These are phyloP conservation scores for Microcebus ravelobensis DNA, from an alignment of 2,113 vertebrate genomes.

Conservation along the genomic window DNA sequence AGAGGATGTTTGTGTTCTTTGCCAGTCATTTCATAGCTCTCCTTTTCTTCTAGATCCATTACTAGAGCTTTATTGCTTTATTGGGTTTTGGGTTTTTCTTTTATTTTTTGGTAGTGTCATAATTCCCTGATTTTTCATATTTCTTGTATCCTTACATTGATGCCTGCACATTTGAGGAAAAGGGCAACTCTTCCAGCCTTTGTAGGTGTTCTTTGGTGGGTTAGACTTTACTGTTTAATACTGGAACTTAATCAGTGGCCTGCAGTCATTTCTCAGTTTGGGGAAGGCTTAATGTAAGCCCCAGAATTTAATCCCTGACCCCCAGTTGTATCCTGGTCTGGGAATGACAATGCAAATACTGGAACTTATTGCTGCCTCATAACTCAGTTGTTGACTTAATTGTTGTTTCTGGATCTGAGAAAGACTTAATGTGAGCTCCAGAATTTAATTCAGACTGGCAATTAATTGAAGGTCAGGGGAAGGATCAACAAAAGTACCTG, in stretches of 20 bases:
- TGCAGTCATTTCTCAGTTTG: neutral
- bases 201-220: neutral
- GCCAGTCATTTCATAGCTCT: neutral
- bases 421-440: neutral
- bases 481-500: neutral
- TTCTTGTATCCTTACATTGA: neutral
- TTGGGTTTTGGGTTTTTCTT: too few species aligned
- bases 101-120: neutral
- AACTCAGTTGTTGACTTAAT: neutral
- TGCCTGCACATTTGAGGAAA: neutral
- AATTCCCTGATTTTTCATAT: neutral
- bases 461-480: neutral
- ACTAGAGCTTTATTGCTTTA: too few species aligned
- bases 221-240: neutral
- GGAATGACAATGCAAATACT: neutral
- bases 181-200: neutral
- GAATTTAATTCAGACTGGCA: neutral
- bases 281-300: neutral
- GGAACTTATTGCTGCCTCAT: neutral
- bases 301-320: neutral
- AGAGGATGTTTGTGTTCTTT: neutral
- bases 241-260: neutral
- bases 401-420: neutral
- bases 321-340: neutral
- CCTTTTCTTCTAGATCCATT: neutral